Evolutionary conservation across 2,888 invertebrate species (phyloP).

Genomic region (Himalopsyche japonica): DNA sequence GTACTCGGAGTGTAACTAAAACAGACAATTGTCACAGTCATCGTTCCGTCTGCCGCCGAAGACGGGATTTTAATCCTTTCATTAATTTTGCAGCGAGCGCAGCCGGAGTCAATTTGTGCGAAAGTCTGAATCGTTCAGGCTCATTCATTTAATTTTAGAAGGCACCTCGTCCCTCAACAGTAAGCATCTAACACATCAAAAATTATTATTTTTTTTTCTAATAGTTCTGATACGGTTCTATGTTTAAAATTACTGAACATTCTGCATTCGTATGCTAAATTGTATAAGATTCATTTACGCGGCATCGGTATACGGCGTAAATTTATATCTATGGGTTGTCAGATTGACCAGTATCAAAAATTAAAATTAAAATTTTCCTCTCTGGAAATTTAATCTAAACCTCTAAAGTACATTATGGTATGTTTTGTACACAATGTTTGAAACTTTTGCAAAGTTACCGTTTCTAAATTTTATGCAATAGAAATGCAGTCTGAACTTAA

Average conservation of each 20-base stretch:
- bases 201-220: slow-evolving; percentile 30
- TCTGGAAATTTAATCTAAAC: neutral
- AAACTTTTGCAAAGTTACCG: neutral
- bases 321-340: neutral
- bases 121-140: slow-evolving; percentile 29
- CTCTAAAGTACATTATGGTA: neutral
- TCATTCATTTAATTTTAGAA: slow-evolving; percentile 46
- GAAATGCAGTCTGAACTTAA: neutral
- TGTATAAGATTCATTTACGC: slow-evolving; percentile 36
- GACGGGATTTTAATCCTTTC: neutral
- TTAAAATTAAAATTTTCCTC: neutral
- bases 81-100: neutral
- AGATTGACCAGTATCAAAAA: neutral
- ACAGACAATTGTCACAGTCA: neutral
- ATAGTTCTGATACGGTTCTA: slow-evolving; percentile 32
- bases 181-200: slow-evolving; percentile 43
- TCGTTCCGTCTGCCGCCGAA: neutral
- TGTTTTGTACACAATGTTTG: neutral
- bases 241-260: slow-evolving; percentile 25
- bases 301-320: slow-evolving; percentile 21
- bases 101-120: neutral
- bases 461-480: neutral
- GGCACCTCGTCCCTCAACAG: slow-evolving; percentile 58
- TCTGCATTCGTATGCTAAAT: slow-evolving; percentile 22
- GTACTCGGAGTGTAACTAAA: neutral